These are phyloP conservation scores for Sardina pilchardus DNA, from an alignment of 2,113 vertebrate genomes.

Conservation along the genomic window DNA sequence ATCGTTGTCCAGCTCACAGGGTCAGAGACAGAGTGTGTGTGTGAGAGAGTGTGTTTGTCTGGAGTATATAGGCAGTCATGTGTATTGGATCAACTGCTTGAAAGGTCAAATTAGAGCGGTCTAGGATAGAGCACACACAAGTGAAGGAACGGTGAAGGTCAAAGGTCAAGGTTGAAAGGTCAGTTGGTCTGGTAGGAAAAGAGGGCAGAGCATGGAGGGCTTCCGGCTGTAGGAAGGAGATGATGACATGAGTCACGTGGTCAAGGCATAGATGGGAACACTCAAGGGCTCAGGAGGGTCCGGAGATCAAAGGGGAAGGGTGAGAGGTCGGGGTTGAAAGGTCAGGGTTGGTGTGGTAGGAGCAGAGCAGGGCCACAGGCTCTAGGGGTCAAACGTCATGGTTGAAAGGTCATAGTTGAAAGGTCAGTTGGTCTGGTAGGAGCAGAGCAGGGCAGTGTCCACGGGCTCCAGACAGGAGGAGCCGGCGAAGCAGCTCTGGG, in stretches of 20 bases:
- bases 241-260: slow-evolving; percentile 24
- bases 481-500: too few species aligned
- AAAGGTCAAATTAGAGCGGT: not conserved
- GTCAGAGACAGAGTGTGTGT: too few species aligned
- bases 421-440: slow-evolving; percentile 81
- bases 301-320: slow-evolving; percentile 63
- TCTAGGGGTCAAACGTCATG: slow-evolving; percentile 54
- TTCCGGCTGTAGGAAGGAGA: slow-evolving; percentile 63
- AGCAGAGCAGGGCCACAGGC: slow-evolving; percentile 84
- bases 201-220: slow-evolving; percentile 82
- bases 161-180: slow-evolving; percentile 8
- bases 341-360: slow-evolving; percentile 83
- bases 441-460: slow-evolving; percentile 84
- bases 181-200: slow-evolving; percentile 86
- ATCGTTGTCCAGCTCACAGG: too few species aligned
- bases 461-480: slow-evolving; percentile 91
- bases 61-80: slow-evolving; percentile 87
- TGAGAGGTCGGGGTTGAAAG: slow-evolving; percentile 37
- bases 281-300: slow-evolving; percentile 87
- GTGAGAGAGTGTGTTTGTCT: too few species aligned
- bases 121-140: slow-evolving; percentile 78
- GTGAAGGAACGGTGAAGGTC: slow-evolving; percentile 62
- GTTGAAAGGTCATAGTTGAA: too few species aligned
- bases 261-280: slow-evolving; percentile 76
- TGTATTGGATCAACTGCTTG: slow-evolving; percentile 13